Evolutionary conservation across 2,797 vertebrate genomes (phyloP).

Genomic region (Chrysolophus pictus): DNA sequence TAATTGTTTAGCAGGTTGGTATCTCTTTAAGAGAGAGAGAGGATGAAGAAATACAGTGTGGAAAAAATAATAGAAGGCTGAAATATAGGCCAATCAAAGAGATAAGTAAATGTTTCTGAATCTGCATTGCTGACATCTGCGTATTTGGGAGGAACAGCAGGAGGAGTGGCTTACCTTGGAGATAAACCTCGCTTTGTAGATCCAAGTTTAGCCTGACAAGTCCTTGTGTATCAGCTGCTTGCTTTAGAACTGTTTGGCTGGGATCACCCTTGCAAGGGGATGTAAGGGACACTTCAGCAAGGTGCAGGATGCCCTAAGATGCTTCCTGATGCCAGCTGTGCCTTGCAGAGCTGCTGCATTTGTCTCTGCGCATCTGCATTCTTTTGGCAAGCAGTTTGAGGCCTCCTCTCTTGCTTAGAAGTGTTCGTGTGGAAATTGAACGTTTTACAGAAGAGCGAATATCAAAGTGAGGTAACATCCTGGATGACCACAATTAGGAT

Average conservation of each 20-base stretch:
- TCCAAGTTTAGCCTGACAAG: background rate
- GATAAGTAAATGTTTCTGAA: background rate
- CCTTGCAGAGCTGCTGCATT: background rate
- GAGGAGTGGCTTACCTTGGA: background rate
- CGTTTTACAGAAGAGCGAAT: background rate
- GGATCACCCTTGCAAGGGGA: rapidly evolving
- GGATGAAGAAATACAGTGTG: background rate
- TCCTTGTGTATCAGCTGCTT: background rate
- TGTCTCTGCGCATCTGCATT: background rate
- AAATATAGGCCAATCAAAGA: conserved; percentile 4
- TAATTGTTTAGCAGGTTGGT: background rate
- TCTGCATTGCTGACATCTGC: background rate
- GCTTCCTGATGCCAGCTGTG: background rate
- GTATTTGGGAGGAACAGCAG: background rate
- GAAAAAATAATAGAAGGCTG: background rate
- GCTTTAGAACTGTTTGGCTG: background rate
- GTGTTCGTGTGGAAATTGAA: background rate
- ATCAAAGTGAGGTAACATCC: background rate
- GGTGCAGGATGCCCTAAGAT: background rate
- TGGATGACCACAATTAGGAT: background rate
- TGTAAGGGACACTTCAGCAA: background rate
- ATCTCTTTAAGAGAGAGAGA: background rate
- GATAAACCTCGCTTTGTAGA: background rate
- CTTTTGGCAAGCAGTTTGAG: background rate
- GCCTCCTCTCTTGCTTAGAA: background rate